Base-by-base conservation (phyloP, 2,888 invertebrate species). In the Ornithoptera priamus region DNA sequence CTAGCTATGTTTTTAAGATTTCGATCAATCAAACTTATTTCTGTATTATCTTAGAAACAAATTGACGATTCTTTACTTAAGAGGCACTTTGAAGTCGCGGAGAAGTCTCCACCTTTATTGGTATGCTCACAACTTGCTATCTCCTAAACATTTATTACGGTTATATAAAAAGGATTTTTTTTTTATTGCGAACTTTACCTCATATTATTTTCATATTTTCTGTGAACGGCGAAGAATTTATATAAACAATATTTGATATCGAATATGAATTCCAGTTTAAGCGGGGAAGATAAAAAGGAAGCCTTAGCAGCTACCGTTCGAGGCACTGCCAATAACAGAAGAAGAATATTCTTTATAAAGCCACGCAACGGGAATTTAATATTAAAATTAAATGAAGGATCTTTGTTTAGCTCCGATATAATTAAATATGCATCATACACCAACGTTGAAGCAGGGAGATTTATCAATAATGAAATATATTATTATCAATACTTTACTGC, bases 211-310 rank as follows among this genome's bases (percentile, higher is more conserved):
- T 59, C 17, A 60, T 60, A 36, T 57, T 57, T 20, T n/a, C 57
- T 57, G 20, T 57, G 46, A 69, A 60, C 30, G 60, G 18, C 50
- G 18, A 58, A 67, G 61, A 68, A 66, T 66, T 53, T 59, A 64
- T 68, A 66, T 66, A 68, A 68, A 68, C 63, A 61, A 53, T 63
- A 56, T 42, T 42, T 22, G 58, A 65, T 69, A 62, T 65, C 62
- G 62, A 65, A 58, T 65, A 70, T 70, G 65, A 72, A 68, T 72
- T 69, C 59, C 64, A 65, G 42, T 70, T 65, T 69, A 59, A 65
- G 65, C 67, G 60, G 30, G 71, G 63, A 70, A 77, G 74, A 78
- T 78, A 76, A 76, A 75, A 77, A 76, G 65, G 76, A 76, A 74
- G 65, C 74, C 73, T 59, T 69, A 70, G 68, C 63, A 68, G 65